A percentile compares a stretch with the other conserved stretches of the same genome.
These are phyloP conservation scores for Panzeria rudis DNA, from an alignment of 2,888 invertebrate genomes.

Conservation along the genomic window DNA sequence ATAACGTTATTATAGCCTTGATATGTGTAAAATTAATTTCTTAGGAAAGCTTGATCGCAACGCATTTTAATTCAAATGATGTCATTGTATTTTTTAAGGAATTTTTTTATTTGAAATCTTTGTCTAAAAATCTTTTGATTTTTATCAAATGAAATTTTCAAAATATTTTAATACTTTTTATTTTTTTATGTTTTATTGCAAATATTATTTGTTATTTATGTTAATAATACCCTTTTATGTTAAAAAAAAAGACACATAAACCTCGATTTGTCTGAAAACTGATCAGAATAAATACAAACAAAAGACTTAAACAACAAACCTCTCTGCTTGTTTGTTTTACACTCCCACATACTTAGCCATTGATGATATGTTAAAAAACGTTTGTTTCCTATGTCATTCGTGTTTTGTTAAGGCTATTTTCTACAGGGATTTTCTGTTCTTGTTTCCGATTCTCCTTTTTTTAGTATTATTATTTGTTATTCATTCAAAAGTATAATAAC, in stretches of 20 bases:
- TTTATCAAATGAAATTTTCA: slow-evolving; percentile 27
- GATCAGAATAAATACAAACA: slow-evolving; percentile 6
- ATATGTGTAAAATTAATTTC: slow-evolving; percentile 26
- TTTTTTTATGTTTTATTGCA: slow-evolving; percentile 9
- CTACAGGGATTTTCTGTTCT: slow-evolving; percentile 49
- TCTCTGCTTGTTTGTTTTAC: background rate
- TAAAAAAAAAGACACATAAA: background rate
- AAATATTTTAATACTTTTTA: slow-evolving; percentile 39
- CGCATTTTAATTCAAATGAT: slow-evolving; percentile 30
- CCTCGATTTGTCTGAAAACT: slow-evolving; percentile 17
- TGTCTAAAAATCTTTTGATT: background rate
- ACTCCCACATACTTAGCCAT: slow-evolving; percentile 1
- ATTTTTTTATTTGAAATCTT: background rate
- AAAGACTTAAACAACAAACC: slow-evolving; percentile 41
- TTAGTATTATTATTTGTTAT: slow-evolving; percentile 16
- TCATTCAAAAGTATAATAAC: background rate
- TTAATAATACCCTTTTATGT: slow-evolving; percentile 1
- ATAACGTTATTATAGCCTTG: background rate
- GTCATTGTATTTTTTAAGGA: slow-evolving; percentile 37
- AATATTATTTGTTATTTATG: slow-evolving; percentile 35
- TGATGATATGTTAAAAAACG: slow-evolving; percentile 30
- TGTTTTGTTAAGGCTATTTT: background rate
- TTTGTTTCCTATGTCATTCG: slow-evolving; percentile 59
- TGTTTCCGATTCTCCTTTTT: slow-evolving; percentile 31
- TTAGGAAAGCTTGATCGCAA: slow-evolving; percentile 32